A percentile compares a stretch with the other conserved stretches of the same genome.
Evolutionary conservation across 2,888 invertebrate species (phyloP).

Genomic region (Cantharis rufa): DNA sequence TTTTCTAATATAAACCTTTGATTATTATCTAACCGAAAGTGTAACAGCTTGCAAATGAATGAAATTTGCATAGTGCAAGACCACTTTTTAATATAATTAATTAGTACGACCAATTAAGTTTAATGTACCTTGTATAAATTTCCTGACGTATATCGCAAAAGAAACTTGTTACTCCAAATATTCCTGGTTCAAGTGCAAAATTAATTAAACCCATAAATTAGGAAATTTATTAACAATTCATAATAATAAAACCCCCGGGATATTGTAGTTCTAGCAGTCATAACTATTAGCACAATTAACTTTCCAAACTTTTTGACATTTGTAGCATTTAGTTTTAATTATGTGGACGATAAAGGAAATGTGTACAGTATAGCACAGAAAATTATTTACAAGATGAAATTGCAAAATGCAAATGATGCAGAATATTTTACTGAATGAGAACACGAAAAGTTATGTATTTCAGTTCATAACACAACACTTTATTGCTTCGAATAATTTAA

Average conservation of each 20-base stretch:
- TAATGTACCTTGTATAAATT: background rate
- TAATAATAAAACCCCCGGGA: background rate
- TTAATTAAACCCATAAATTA: background rate
- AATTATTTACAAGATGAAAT: background rate
- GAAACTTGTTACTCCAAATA: background rate
- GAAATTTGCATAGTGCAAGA: background rate
- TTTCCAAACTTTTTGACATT: background rate
- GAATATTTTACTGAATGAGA: background rate
- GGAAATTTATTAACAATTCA: background rate
- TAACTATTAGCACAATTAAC: background rate
- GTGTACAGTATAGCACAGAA: background rate
- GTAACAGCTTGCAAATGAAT: background rate
- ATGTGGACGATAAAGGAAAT: background rate
- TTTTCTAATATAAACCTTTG: background rate
- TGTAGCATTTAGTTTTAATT: background rate
- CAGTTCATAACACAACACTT: background rate
- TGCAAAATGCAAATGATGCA: background rate
- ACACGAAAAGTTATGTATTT: background rate
- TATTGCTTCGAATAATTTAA: background rate
- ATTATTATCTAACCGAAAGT: background rate
- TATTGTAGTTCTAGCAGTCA: background rate
- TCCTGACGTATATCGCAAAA: background rate
- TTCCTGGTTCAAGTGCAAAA: background rate
- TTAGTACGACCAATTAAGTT: background rate
- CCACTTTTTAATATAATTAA: background rate